Conservation (phyloP, 2,797 vertebrate genomes). For the Cyclopterus lumpus region DNA sequence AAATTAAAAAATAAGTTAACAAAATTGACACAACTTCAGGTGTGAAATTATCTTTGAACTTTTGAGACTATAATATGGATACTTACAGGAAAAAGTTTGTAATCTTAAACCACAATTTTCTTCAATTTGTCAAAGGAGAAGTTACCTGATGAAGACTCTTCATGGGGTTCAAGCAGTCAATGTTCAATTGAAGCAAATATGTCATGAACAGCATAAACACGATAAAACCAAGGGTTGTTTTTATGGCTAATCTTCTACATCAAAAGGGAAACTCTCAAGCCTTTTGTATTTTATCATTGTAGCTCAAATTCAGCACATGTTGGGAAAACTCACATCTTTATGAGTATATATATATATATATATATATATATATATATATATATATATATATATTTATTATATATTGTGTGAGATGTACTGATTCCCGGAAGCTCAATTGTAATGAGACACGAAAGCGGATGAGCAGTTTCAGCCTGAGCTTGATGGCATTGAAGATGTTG, state of each 20-base stretch:
- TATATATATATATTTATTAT: too few species aligned
- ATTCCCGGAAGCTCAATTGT: not conserved
- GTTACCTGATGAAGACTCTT: not conserved
- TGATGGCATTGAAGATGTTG: too few species aligned
- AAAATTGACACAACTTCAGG: not conserved
- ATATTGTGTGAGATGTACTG: not conserved
- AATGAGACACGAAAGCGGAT: not conserved
- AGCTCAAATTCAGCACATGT: not conserved
- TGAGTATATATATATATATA: too few species aligned
- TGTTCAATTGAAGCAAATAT: not conserved
- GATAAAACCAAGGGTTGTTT: not conserved
- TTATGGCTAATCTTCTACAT: not conserved
- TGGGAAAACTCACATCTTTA: not conserved
- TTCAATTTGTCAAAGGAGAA: not conserved
- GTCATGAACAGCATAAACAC: not conserved
- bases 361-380: too few species aligned
- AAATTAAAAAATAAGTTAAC: slow-evolving; percentile 7
- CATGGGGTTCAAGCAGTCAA: not conserved
- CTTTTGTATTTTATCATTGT: not conserved
- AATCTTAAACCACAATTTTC: not conserved
- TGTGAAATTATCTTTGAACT: not conserved
- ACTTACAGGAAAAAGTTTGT: not conserved
- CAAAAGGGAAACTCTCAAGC: not conserved
- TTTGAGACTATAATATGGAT: not conserved
- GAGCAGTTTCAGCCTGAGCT: not conserved